Percentiles rank a stretch among this genome's conserved stretches.
Evolutionary conservation across 2,888 invertebrate genomes (phyloP).

Genomic region (Limnephilus rhombicus): DNA sequence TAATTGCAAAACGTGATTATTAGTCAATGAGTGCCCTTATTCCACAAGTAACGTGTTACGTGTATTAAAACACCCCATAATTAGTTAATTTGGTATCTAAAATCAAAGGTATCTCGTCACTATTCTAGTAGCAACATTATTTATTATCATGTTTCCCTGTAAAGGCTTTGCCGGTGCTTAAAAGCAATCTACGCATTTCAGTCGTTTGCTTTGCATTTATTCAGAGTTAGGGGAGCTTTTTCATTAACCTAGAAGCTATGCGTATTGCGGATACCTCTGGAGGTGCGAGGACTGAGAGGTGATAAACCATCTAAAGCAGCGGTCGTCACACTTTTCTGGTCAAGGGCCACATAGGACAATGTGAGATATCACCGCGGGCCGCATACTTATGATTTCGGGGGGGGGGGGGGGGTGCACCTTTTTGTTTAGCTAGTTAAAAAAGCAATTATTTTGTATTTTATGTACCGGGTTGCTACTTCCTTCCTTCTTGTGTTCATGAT

Average conservation of each 20-base stretch:
- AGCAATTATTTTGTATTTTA: no score
- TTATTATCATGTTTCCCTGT: neutral
- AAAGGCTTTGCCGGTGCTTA: neutral
- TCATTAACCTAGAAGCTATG: constrained; percentile 9
- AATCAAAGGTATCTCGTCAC: neutral
- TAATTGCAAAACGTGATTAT: no score
- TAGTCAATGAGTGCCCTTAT: no score
- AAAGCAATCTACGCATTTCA: neutral
- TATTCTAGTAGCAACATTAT: neutral
- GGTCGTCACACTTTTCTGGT: no score
- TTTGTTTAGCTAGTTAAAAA: no score
- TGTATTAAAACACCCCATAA: neutral
- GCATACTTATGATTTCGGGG: no score
- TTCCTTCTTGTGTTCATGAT: no score
- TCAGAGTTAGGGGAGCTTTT: neutral
- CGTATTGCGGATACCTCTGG: neutral
- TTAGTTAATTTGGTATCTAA: neutral
- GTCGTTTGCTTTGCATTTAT: constrained; percentile 1
- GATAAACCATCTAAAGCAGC: neutral
- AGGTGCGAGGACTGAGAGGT: constrained; percentile 11
- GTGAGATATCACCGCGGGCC: no score
- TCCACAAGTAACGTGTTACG: neutral
- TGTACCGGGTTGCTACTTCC: no score
- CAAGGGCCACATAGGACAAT: no score
- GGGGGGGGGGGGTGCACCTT: no score